phyloP scores from a whole-genome alignment of 2,113 vertebrate species.

The Pseudopipra pipra region DNA sequence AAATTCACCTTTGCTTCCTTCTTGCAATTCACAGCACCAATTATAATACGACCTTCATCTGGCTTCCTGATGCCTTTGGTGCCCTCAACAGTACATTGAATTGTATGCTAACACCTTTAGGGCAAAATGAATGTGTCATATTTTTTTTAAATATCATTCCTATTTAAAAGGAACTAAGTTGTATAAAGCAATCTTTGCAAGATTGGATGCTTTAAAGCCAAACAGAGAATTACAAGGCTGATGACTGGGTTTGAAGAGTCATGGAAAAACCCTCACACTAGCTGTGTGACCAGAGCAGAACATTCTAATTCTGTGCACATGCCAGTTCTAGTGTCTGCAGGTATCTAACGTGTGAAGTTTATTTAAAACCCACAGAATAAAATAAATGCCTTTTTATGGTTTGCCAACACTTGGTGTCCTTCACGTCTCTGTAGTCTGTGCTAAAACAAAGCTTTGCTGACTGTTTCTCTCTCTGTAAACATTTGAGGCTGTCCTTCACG shows the following conservation, averaged over 20 bases:
- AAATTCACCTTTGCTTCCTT: conserved; percentile 61
- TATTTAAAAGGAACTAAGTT: conserved; percentile 24
- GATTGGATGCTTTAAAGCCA: background rate
- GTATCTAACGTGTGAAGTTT: background rate
- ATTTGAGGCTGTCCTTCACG: background rate
- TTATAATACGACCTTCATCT: conserved; percentile 69
- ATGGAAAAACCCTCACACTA: background rate
- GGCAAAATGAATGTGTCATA: conserved; percentile 46
- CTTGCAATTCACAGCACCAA: conserved; percentile 62
- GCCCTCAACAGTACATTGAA: conserved; percentile 34
- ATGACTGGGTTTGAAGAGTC: background rate
- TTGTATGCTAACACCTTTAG: conserved; percentile 41
- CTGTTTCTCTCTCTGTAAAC: conserved; percentile 15
- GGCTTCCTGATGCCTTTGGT: conserved; percentile 20
- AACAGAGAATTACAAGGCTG: background rate
- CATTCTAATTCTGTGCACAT: background rate
- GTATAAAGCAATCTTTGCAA: background rate
- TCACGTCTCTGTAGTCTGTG: background rate
- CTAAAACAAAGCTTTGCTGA: conserved; percentile 47
- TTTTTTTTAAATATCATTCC: conserved; percentile 29
- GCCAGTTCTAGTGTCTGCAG: background rate
- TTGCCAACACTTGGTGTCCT: background rate
- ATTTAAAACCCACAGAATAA: background rate
- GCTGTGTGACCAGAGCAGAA: background rate
- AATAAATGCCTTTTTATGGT: background rate